A percentile compares a stretch with the other conserved stretches of the same genome.
phyloP scores from a whole-genome alignment of 2,888 invertebrate genomes.

The Galeruca laticollis region DNA sequence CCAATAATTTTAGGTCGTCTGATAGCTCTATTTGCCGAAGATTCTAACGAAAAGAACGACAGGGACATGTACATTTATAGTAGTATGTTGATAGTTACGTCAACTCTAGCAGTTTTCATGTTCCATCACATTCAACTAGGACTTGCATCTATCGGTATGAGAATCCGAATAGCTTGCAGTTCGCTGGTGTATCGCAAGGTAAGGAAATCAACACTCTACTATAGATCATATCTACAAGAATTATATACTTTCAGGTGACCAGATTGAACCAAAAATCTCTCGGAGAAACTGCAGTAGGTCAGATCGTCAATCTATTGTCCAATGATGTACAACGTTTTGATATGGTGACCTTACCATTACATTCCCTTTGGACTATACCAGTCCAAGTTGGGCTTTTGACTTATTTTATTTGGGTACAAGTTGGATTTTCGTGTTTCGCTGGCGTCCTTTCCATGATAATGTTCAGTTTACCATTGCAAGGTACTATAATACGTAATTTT shows the following conservation, averaged over 20 bases:
- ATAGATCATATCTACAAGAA: neutral
- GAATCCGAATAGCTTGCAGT: constrained; percentile 24
- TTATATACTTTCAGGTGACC: constrained; percentile 66
- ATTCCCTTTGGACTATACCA: constrained; percentile 85
- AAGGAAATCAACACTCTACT: neutral
- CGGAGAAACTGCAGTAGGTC: constrained; percentile 84
- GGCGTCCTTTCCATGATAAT: constrained; percentile 72
- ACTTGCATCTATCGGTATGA: constrained; percentile 25
- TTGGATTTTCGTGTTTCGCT: constrained; percentile 70
- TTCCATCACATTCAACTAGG: constrained; percentile 74
- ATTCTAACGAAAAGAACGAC: constrained; percentile 12
- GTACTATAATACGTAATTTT: constrained; percentile 52
- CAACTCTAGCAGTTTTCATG: constrained; percentile 69
- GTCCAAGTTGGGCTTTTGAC: constrained; percentile 76
- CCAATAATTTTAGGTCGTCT: constrained; percentile 22
- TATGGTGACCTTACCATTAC: constrained; percentile 75
- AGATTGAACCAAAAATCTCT: constrained; percentile 76
- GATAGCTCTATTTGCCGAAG: constrained; percentile 20
- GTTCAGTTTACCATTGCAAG: constrained; percentile 68
- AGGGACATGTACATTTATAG: constrained; percentile 73
- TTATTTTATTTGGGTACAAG: constrained; percentile 70
- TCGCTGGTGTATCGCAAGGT: constrained; percentile 30
- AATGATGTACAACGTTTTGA: constrained; percentile 89
- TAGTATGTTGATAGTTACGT: constrained; percentile 68
- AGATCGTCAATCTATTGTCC: constrained; percentile 85